These are phyloP conservation scores for Cataglyphis cursor DNA, from an alignment of 2,888 invertebrate species.

Conservation along the genomic window DNA sequence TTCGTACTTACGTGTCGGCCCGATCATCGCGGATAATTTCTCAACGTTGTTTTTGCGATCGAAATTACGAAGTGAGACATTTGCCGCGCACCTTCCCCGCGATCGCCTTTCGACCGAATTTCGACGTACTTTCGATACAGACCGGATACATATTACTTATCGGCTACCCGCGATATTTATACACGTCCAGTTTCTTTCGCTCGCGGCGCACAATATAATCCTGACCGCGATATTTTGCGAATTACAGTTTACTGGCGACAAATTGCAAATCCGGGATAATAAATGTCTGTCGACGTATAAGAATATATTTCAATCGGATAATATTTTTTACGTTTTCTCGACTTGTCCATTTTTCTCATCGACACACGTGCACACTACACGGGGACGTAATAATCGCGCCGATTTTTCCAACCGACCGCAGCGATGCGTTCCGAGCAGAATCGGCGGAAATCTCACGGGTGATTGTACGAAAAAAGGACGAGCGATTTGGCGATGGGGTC, in stretches of 20 bases:
- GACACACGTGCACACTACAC: not conserved
- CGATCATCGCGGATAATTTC: slow-evolving; percentile 58
- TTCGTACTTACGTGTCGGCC: slow-evolving; percentile 59
- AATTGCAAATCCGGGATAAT: not conserved
- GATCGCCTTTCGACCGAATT: slow-evolving; percentile 4
- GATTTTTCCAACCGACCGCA: slow-evolving; percentile 6
- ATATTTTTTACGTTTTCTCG: not conserved
- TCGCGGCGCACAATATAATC: slow-evolving; percentile 11
- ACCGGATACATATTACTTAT: slow-evolving; percentile 30
- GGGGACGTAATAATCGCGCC: not conserved
- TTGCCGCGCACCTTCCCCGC: slow-evolving; percentile 4
- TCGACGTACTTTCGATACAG: slow-evolving; percentile 16
- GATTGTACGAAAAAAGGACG: slow-evolving; percentile 73
- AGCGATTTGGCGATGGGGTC: slow-evolving; percentile 57
- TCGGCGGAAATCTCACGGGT: slow-evolving; percentile 65
- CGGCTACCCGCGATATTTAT: slow-evolving; percentile 14
- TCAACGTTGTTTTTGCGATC: slow-evolving; percentile 63
- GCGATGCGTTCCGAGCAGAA: not conserved
- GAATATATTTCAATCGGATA: not conserved
- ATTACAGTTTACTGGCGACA: slow-evolving; percentile 10
- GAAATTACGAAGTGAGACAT: slow-evolving; percentile 50
- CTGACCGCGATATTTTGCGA: slow-evolving; percentile 17
- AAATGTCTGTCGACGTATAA: not conserved
- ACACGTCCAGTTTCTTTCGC: slow-evolving; percentile 12
- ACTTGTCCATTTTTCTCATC: not conserved